Base-by-base conservation (phyloP, 2,797 vertebrate species). In the Poeciliopsis paucimaculata region DNA sequence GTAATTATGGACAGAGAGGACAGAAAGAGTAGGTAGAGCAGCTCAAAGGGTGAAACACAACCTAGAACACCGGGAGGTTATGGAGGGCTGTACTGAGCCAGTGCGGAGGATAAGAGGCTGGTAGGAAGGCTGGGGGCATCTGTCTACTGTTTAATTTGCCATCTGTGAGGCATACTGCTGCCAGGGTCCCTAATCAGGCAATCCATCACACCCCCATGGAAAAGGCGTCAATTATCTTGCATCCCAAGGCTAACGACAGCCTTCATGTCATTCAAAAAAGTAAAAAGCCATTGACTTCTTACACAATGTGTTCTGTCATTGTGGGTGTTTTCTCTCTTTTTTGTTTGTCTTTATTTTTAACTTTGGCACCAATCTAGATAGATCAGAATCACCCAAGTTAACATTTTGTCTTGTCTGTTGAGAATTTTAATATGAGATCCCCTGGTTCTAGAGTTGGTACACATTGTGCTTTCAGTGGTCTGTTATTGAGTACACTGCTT, bases 181-280 rank as follows among this genome's bases (percentile, higher is more conserved):
- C 94, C 92, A 95, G 92, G 82, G 89, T 90, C 94, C 88, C 94
- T 97, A 97, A 96, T 96, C 95, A 77, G 95, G 95, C 96, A 95
- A 96, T 98, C 95, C 90, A 96, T 96, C 96, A 96, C 94, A 91
- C 85, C 86, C 88, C 80, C 79, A 94, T 94, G 89, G 92, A 94
- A 95, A 95, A 88, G 81, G 91, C 94, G 94, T 95, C 95, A 95
- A 95, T 95, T 95, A 94, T 47, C 82, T 45, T 66, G 78, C 26
- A 72, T 88, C 87, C 87, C 79, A 77, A 66, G 73, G 79, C 86
- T 81, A 87, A 89, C 77, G 87, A 84, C 71, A 82, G 83, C 77
- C 75, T 81, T 75, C 47, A 31, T 84, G 81, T 82, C 89, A 87
- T 86, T 92, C 86, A 81, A 75, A 81, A 82, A 71, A 46, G 41